Percentiles rank a stretch among this genome's conserved stretches.
These are phyloP conservation scores for Amphipyra tragopoginis DNA, from an alignment of 2,888 invertebrate species.

Conservation along the genomic window DNA sequence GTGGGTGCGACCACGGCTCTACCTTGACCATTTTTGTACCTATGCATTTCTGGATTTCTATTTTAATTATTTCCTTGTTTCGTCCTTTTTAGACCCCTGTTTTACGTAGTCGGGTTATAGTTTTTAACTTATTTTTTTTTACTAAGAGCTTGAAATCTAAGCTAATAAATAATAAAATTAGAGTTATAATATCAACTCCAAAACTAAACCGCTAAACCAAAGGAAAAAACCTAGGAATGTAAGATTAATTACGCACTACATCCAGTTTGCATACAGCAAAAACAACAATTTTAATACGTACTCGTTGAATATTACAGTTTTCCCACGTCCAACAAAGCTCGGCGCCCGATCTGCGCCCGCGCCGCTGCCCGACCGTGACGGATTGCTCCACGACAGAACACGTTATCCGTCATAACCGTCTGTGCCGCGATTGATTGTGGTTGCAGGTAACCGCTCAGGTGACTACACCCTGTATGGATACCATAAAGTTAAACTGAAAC, in stretches of 20 bases:
- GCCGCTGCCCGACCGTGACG: conserved; percentile 70
- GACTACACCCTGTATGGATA: conserved; percentile 27
- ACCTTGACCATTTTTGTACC: too few relatives aligned
- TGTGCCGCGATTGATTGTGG: conserved; percentile 68
- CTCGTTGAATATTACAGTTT: conserved; percentile 56
- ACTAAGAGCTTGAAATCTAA: too few relatives aligned
- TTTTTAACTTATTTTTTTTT: background rate
- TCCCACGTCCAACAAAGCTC: conserved; percentile 73
- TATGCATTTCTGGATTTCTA: too few relatives aligned
- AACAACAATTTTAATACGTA: conserved; percentile 35
- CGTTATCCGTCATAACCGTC: conserved; percentile 72
- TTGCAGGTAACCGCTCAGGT: conserved; percentile 59
- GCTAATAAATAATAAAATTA: too few relatives aligned
- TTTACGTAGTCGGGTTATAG: too few relatives aligned
- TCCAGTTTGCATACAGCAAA: conserved; percentile 41
- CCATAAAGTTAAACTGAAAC: background rate
- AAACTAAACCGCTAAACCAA: background rate
- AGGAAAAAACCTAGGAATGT: conserved; percentile 1
- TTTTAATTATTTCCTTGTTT: too few relatives aligned
- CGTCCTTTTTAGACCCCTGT: too few relatives aligned
- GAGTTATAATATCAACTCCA: too few relatives aligned
- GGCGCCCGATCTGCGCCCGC: conserved; percentile 62
- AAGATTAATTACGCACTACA: conserved; percentile 34
- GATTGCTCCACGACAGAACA: conserved; percentile 77
- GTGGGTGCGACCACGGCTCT: too few relatives aligned